Evolutionary conservation across 2,888 invertebrate species (phyloP), one percentile per base, ranked within the genome.

Genomic region (Chaetoderma sp.): DNA sequence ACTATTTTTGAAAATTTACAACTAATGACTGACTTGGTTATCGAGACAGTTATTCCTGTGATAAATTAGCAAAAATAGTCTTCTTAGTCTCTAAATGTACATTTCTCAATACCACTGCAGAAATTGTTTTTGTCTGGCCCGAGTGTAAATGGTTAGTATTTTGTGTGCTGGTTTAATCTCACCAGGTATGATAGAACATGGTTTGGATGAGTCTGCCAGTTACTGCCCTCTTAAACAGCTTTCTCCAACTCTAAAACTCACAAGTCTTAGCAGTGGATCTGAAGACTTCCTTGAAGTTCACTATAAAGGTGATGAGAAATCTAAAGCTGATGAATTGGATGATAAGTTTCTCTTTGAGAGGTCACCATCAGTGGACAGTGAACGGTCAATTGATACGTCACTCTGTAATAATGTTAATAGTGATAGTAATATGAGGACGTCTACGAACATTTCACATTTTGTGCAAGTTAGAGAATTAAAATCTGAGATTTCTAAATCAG

Each of bases 201-300:
- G 96, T 1, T 89, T 97, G 45, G 88, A 90, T 70, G 91, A 93
- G 82, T 92, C 95, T 56, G 94, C 95, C 23, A 36, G 94, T 93
- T 87, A 92, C 93, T 78, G 73, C 28, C 63, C 72, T 5, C 72
- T 73, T n/a, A 77, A 71, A 30, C 69, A 75, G 32, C 61, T 83
- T 0, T 83, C 83, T 2, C 79, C 83, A 0, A 80, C 79, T 21
- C 60, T 82, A 60, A 74, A 68, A 10, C 39, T 72, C 3, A 70
- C 77, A 33, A 63, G 54, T 25, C 49, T 73, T 13, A 65, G 63
- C 16, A 68, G 61, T 32, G 76, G 75, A 13, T 66, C 65, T 6
- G 82, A 83, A 16, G 81, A 81, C 32, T 84, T 76, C 65, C 65
- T 84, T 33, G 83, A 83, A 60, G 76, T 84, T 16, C 76, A 77